Percentiles rank a stretch among this genome's conserved stretches.
Conservation (phyloP, 2,888 invertebrate genomes). For the Eupithecia abbreviata region DNA sequence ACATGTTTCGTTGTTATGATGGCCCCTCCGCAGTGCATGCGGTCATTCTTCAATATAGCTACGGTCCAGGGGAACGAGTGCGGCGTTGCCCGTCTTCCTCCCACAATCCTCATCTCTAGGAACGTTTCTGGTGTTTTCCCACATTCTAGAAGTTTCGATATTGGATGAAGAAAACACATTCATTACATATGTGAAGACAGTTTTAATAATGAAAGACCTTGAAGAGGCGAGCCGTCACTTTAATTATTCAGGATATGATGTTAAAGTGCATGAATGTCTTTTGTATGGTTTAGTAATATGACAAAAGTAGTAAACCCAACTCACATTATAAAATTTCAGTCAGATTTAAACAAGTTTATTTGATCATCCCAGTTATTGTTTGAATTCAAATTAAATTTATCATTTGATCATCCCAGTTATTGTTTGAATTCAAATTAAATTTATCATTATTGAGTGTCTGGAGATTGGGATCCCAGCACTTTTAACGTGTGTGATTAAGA, state of each 20-base stretch:
- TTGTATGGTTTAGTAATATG: not conserved
- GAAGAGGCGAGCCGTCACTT: not conserved
- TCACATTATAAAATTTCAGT: not conserved
- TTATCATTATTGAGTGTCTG: not conserved
- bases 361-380: not conserved
- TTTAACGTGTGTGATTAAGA: not conserved
- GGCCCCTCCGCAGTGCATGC: slow-evolving; percentile 82
- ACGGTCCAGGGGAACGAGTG: slow-evolving; percentile 84
- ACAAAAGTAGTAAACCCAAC: not conserved
- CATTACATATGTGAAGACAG: not conserved
- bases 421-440: not conserved
- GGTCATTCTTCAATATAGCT: slow-evolving; percentile 73
- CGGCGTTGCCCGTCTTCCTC: slow-evolving; percentile 75
- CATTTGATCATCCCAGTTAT: too few relatives aligned
- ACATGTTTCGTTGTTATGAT: slow-evolving; percentile 82
- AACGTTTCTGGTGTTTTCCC: slow-evolving; percentile 82
- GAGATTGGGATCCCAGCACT: not conserved
- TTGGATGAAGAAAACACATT: not conserved
- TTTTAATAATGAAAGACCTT: not conserved
- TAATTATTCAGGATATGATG: not conserved
- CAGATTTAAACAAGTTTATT: not conserved
- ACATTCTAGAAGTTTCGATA: slow-evolving; percentile 57
- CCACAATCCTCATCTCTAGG: slow-evolving; percentile 85
- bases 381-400: not conserved
- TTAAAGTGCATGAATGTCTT: not conserved